Evolutionary conservation across 2,113 vertebrate species (phyloP).

Genomic region (Columba janthina): DNA sequence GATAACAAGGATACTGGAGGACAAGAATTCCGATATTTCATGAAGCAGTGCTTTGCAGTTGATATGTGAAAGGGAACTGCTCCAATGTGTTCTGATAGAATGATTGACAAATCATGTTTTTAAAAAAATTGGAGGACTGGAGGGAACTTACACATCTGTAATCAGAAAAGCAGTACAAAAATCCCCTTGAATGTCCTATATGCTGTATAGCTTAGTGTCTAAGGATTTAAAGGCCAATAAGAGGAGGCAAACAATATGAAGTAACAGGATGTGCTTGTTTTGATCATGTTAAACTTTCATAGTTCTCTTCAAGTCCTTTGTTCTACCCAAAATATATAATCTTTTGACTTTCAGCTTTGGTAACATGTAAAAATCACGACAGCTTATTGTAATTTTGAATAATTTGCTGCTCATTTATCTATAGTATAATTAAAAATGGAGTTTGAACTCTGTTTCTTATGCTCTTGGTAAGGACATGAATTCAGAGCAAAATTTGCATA

Average conservation of each 20-base stretch:
- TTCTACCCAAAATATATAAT: not conserved
- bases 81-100: not conserved
- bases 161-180: not conserved
- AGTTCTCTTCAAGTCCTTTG: not conserved
- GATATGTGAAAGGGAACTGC: not conserved
- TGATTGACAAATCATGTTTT: not conserved
- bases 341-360: conserved; percentile 25
- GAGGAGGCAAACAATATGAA: not conserved
- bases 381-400: conserved; percentile 52
- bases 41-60: not conserved
- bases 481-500: conserved; percentile 70
- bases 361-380: not conserved
- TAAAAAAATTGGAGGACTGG: not conserved
- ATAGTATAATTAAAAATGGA: conserved; percentile 70
- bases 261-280: not conserved
- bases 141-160: not conserved
- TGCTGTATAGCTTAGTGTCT: not conserved
- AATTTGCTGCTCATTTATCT: conserved; percentile 55
- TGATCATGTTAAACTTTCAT: not conserved
- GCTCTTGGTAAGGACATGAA: conserved; percentile 48
- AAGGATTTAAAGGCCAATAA: not conserved
- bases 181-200: not conserved
- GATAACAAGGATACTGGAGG: not conserved
- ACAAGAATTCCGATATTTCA: not conserved
- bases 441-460: conserved; percentile 54